phyloP scores from a whole-genome alignment of 2,797 vertebrate genomes.

The Rhyacichthys aspro region DNA sequence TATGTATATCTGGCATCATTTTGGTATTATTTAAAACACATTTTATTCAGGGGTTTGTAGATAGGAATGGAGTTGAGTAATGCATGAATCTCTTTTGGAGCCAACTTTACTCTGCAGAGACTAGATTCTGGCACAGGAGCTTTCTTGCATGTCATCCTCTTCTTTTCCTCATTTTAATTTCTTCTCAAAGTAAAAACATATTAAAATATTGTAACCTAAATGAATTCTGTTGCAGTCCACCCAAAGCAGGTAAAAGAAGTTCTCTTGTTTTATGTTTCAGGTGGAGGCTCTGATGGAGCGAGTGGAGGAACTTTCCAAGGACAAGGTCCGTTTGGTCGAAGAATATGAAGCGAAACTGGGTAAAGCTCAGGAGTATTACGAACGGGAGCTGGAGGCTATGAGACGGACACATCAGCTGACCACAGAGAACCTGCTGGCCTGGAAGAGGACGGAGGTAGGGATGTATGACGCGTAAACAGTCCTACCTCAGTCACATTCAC shows the following conservation, averaged over 20 bases:
- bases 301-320: conserved; percentile 88
- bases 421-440: conserved; percentile 92
- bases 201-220: background rate
- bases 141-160: conserved; percentile 65
- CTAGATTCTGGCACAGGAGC: conserved; percentile 17
- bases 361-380: conserved; percentile 94
- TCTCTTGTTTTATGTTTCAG: conserved; percentile 52
- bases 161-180: conserved; percentile 63
- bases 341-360: conserved; percentile 93
- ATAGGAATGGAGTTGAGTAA: background rate
- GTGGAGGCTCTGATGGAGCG: conserved; percentile 88
- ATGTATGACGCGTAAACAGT: no score
- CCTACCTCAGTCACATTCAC: no score
- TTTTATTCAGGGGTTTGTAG: no score
- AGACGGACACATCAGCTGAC: conserved; percentile 95
- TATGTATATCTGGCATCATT: no score
- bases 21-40: no score
- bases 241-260: no score
- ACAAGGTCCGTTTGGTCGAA: conserved; percentile 90
- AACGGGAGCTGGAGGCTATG: conserved; percentile 94
- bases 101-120: conserved; percentile 1
- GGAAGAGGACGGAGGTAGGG: conserved; percentile 91
- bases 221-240: no score
- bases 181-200: conserved; percentile 33
- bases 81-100: background rate